phyloP scores from a whole-genome alignment of 1,140 invertebrate species.

The Drosophila serrata region DNA sequence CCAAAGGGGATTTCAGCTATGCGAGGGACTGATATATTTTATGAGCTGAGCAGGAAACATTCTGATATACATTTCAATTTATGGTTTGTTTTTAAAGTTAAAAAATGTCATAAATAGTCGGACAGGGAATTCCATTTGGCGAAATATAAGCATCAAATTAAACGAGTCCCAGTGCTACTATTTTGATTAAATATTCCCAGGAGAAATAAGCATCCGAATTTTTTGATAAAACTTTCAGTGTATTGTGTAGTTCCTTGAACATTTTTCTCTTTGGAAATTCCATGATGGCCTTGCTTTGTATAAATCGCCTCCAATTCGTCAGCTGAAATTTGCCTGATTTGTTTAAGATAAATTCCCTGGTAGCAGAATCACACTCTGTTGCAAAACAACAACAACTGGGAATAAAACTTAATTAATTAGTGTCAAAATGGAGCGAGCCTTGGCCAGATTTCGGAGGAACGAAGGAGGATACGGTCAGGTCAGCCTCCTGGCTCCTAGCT shows the following conservation, averaged over 20 bases:
- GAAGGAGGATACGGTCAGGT: slow-evolving; percentile 10
- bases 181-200: not conserved
- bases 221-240: not conserved
- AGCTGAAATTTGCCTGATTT: slow-evolving; percentile 50
- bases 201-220: not conserved
- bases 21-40: slow-evolving; percentile 59
- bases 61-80: slow-evolving; percentile 55
- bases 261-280: not conserved
- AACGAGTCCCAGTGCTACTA: not conserved
- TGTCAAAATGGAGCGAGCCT: slow-evolving; percentile 66
- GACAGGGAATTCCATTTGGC: not conserved
- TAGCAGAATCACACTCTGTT: slow-evolving; percentile 6
- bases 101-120: slow-evolving; percentile 14
- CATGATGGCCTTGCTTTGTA: not conserved
- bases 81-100: slow-evolving; percentile 24
- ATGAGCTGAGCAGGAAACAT: slow-evolving; percentile 41
- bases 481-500: slow-evolving; percentile 8
- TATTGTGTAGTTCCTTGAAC: not conserved
- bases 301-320: slow-evolving; percentile 40
- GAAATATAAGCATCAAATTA: not conserved
- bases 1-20: slow-evolving; percentile 62
- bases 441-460: slow-evolving; percentile 12
- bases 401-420: slow-evolving; percentile 81
- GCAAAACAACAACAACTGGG: slow-evolving; percentile 19
- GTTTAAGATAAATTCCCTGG: slow-evolving; percentile 36